phyloP scores from a whole-genome alignment of 2,113 vertebrate species.

The Carollia perspicillata region DNA sequence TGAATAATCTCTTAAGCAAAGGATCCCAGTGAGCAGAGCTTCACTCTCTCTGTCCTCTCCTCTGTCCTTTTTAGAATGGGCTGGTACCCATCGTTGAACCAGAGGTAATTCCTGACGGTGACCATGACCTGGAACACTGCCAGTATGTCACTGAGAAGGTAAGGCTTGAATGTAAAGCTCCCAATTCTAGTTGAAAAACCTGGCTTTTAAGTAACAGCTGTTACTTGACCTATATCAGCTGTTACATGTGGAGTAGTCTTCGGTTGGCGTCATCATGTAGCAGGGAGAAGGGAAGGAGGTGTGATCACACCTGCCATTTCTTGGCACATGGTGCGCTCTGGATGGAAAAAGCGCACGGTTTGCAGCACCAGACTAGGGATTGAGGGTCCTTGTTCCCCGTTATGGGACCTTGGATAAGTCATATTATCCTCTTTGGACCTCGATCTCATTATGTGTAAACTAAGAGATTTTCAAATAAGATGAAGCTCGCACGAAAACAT shows the following conservation, averaged over 20 bases:
- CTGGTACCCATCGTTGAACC: constrained; percentile 98
- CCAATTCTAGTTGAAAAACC: background rate
- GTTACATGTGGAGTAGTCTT: background rate
- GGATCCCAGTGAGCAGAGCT: background rate
- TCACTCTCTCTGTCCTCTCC: background rate
- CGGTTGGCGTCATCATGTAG: background rate
- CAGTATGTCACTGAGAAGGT: constrained; percentile 97
- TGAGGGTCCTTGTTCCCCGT: background rate
- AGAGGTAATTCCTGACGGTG: constrained; percentile 94
- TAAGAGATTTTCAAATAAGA: constrained; percentile 11
- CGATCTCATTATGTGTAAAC: background rate
- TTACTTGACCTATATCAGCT: background rate
- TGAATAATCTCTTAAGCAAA: background rate
- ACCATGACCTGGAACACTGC: constrained; percentile 92
- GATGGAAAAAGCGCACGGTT: background rate
- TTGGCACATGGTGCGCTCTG: background rate
- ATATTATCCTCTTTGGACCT: background rate
- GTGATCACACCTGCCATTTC: background rate
- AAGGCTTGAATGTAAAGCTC: background rate
- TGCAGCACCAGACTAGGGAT: background rate
- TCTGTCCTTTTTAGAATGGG: constrained; percentile 84
- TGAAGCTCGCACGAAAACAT: background rate
- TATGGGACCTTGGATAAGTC: background rate
- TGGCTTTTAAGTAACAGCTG: background rate
- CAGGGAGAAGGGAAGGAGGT: background rate